Conservation (phyloP, 2,888 invertebrate species). For the Troides aeacus region DNA sequence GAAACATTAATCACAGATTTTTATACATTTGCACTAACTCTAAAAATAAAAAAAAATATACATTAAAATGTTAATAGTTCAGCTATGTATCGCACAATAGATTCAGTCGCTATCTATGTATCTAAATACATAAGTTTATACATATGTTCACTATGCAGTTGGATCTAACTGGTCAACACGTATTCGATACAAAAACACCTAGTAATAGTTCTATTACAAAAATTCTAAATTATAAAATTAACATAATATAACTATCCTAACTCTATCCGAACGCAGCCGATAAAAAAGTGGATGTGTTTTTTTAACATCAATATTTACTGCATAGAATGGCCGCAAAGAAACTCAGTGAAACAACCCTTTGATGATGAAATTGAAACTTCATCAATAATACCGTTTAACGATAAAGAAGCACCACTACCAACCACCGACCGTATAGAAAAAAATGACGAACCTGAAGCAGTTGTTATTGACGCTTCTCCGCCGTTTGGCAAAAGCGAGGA, state of each 20-base stretch:
- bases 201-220: neutral
- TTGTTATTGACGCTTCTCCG: slow-evolving; percentile 27
- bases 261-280: neutral
- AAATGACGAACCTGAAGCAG: slow-evolving; percentile 33
- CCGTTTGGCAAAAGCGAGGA: slow-evolving; percentile 39
- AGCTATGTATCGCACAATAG: slow-evolving; percentile 6
- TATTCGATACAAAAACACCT: neutral
- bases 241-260: neutral
- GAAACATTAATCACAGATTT: neutral
- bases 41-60: neutral
- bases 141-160: slow-evolving; percentile 6
- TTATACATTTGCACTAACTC: neutral
- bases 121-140: slow-evolving; percentile 16
- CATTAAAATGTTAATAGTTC: slow-evolving; percentile 3
- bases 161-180: neutral
- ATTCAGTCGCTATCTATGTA: slow-evolving; percentile 3
- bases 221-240: neutral
- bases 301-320: slow-evolving; percentile 30
- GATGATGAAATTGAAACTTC: slow-evolving; percentile 37
- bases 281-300: neutral
- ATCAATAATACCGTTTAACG: slow-evolving; percentile 34
- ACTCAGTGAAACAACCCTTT: slow-evolving; percentile 63
- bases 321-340: slow-evolving; percentile 63
- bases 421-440: slow-evolving; percentile 30
- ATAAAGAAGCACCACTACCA: slow-evolving; percentile 15